These are phyloP conservation scores for Saguinus imperator DNA, from an alignment of 2,113 vertebrate species.

Conservation along the genomic window DNA sequence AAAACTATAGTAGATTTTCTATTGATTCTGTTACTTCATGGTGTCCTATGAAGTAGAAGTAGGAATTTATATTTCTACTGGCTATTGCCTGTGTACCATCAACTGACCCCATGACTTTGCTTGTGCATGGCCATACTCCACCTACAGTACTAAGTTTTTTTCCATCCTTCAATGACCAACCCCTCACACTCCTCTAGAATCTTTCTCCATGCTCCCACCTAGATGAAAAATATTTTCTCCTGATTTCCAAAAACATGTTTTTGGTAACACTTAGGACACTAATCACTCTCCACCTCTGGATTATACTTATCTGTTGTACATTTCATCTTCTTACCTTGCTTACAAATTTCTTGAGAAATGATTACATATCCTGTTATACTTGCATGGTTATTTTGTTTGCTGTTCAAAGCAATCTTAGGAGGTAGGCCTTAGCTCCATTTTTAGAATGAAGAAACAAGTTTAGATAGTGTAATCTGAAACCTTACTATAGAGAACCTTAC, in stretches of 20 bases:
- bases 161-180: not conserved
- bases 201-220: not conserved
- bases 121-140: not conserved
- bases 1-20: constrained; percentile 18
- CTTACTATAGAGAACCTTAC: not conserved
- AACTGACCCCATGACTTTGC: not conserved
- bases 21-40: constrained; percentile 27
- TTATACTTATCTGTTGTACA: not conserved
- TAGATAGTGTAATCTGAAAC: not conserved
- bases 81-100: not conserved
- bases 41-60: not conserved
- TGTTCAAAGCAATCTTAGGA: not conserved
- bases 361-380: not conserved
- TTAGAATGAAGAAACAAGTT: constrained; percentile 17
- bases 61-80: not conserved
- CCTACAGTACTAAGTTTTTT: not conserved
- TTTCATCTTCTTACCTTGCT: not conserved
- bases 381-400: constrained; percentile 32
- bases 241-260: not conserved
- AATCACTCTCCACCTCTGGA: not conserved
- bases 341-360: not conserved
- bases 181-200: not conserved
- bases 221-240: not conserved
- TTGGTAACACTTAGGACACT: not conserved
- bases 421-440: not conserved